Evolutionary conservation across 2,888 invertebrate species (phyloP).

Genomic region (Drosophila buzzatii): DNA sequence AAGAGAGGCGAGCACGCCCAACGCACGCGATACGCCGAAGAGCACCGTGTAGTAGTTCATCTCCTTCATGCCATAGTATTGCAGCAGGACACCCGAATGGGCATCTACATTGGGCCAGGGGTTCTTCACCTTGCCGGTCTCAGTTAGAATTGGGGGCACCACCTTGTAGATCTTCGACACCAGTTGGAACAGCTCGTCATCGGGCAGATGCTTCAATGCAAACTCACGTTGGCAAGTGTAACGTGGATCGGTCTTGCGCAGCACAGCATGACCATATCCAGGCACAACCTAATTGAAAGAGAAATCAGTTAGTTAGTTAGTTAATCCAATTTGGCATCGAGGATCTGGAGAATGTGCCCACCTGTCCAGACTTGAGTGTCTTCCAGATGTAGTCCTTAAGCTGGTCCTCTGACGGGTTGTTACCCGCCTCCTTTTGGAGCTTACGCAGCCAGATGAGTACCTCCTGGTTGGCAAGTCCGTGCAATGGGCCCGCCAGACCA

Average conservation of each 20-base stretch:
- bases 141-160: conserved; percentile 92
- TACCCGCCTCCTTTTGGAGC: conserved; percentile 93
- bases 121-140: conserved; percentile 95
- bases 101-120: conserved; percentile 98
- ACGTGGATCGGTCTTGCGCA: conserved; percentile 93
- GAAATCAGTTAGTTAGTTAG: neutral
- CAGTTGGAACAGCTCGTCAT: conserved; percentile 92
- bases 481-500: conserved; percentile 94
- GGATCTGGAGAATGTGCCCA: conserved; percentile 20
- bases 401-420: conserved; percentile 94
- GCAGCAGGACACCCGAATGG: conserved; percentile 93
- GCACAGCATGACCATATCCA: conserved; percentile 95
- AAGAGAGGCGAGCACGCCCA: conserved; percentile 92
- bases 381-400: conserved; percentile 99
- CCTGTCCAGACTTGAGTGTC: conserved; percentile 93
- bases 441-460: conserved; percentile 97
- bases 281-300: conserved; percentile 88
- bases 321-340: no score
- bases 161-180: conserved; percentile 93
- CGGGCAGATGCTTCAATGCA: conserved; percentile 93
- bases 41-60: conserved; percentile 96
- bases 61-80: conserved; percentile 94
- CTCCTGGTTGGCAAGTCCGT: conserved; percentile 96
- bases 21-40: conserved; percentile 94
- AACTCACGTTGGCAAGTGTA: conserved; percentile 95